phyloP scores from a whole-genome alignment of 2,113 vertebrate species.

The Callocephalon fimbriatum region DNA sequence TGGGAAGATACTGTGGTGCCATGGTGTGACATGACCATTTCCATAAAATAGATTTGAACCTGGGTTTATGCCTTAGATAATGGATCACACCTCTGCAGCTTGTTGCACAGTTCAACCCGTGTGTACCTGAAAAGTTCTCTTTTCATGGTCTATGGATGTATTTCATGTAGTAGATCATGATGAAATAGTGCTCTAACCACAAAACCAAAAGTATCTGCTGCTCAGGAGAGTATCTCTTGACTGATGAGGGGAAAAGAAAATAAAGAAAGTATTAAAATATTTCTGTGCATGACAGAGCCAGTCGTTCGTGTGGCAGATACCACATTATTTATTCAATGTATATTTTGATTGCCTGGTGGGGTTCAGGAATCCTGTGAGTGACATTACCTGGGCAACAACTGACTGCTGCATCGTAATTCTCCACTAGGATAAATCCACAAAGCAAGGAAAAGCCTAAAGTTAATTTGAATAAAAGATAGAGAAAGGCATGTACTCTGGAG shows the following conservation, averaged over 20 bases:
- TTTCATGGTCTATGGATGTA: neutral
- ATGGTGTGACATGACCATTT: neutral
- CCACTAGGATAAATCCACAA: neutral
- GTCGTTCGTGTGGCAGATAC: neutral
- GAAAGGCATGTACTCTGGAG: neutral
- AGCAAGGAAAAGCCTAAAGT: neutral
- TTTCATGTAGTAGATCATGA: neutral
- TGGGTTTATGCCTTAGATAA: neutral
- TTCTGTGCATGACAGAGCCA: neutral
- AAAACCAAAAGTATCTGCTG: neutral
- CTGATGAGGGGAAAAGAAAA: neutral
- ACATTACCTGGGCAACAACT: neutral
- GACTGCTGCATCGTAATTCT: neutral
- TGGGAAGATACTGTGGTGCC: neutral
- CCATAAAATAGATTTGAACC: neutral
- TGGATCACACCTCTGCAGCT: neutral
- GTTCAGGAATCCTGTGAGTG: neutral
- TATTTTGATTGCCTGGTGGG: neutral
- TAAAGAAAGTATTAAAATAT: neutral
- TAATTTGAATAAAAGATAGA: constrained; percentile 34
- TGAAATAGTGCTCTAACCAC: neutral
- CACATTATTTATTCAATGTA: neutral
- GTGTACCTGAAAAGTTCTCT: neutral
- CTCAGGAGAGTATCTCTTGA: neutral
- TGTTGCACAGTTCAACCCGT: neutral